Conservation (phyloP, 64 coral and sea anemone species). For the Pocillopora verrucosa region DNA sequence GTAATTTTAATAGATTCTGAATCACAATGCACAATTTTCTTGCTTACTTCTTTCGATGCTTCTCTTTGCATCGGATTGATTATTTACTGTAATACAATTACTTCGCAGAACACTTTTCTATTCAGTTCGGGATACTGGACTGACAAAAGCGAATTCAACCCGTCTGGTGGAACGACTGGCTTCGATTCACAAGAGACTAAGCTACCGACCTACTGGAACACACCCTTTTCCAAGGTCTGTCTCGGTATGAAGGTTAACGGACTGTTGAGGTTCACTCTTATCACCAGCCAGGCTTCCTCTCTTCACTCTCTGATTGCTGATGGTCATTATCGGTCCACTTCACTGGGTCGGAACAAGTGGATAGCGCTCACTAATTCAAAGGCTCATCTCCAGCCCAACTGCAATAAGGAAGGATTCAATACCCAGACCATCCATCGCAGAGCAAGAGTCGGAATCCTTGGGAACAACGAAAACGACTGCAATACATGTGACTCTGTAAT, state of each 20-base stretch:
- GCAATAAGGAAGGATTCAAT: slow-evolving; percentile 37
- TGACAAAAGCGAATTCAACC: slow-evolving; percentile 15
- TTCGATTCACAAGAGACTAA: slow-evolving; percentile 10
- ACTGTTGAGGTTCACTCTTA: background rate
- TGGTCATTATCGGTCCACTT: background rate
- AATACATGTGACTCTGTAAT: slow-evolving; percentile 1
- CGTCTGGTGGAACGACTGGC: background rate
- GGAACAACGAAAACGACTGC: slow-evolving; percentile 34
- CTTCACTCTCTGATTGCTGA: background rate
- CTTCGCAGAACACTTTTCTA: slow-evolving; percentile 24
- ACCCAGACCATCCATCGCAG: background rate
- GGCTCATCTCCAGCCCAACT: background rate
- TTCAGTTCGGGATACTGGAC: slow-evolving; percentile 27
- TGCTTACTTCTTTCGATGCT: background rate
- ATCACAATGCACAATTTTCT: no score
- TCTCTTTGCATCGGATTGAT: background rate
- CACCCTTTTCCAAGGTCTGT: slow-evolving; percentile 29
- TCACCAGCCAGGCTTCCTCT: background rate
- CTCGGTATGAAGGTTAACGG: slow-evolving; percentile 27
- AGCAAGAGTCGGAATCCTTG: slow-evolving; percentile 37
- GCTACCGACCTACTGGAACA: slow-evolving; percentile 28
- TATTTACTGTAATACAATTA: background rate
- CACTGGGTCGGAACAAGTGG: slow-evolving; percentile 19
- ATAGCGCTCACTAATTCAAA: slow-evolving; percentile 10
- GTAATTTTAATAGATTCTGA: no score